Conservation (phyloP, 1,140 invertebrate species). For the Caenorhabditis elegans region DNA sequence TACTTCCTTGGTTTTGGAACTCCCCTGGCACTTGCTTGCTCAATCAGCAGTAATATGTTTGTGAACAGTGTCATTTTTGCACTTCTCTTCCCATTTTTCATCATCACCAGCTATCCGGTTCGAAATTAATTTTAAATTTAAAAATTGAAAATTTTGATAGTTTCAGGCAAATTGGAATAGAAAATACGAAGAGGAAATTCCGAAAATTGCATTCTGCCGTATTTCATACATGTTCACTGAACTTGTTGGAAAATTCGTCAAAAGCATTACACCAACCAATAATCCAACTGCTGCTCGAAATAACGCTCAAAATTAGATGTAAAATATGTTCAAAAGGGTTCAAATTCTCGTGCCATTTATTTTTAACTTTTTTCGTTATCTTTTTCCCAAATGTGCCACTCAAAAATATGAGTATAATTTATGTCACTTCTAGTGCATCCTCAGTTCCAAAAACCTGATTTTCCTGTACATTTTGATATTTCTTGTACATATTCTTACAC, state of each 20-base stretch:
- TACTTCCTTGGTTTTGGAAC: constrained; percentile 62
- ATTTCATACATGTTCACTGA: background rate
- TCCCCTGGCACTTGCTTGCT: constrained; percentile 50
- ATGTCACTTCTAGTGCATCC: background rate
- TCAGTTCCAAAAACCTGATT: too few species aligned
- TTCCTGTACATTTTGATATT: background rate
- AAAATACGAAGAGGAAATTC: background rate
- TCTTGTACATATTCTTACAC: background rate
- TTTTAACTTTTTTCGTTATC: too few species aligned
- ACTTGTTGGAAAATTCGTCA: background rate
- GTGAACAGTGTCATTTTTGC: constrained; percentile 59
- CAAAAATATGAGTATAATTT: background rate
- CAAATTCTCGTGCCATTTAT: too few species aligned
- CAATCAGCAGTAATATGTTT: constrained; percentile 46
- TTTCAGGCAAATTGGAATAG: constrained; percentile 37
- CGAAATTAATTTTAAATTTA: background rate
- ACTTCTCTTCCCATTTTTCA: constrained; percentile 60
- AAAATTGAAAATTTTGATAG: too few species aligned
- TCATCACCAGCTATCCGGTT: constrained; percentile 52
- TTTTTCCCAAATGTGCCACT: background rate
- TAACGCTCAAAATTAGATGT: too few species aligned
- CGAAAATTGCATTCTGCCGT: background rate
- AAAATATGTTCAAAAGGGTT: too few species aligned
- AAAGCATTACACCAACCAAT: background rate
- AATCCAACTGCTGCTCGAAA: too few species aligned